A percentile compares a stretch with the other conserved stretches of the same genome.
Evolutionary conservation across 2,797 vertebrate genomes (phyloP).

Genomic region (Paguma larvata): DNA sequence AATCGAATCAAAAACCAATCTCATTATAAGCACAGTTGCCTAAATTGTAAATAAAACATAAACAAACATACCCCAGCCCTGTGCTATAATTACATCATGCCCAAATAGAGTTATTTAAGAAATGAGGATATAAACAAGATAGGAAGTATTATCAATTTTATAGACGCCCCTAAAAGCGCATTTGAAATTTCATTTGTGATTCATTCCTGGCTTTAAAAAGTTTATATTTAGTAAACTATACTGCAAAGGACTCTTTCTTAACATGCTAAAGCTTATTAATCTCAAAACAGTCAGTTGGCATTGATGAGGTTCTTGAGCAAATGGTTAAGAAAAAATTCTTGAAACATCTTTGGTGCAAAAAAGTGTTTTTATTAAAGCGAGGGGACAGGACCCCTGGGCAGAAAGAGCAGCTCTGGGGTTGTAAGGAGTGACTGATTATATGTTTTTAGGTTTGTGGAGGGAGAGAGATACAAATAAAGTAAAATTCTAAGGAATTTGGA

Average conservation of each 20-base stretch:
- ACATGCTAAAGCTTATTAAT: not conserved
- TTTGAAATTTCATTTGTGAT: not conserved
- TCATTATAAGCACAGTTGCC: not conserved
- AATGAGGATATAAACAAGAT: not conserved
- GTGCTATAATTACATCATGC: not conserved
- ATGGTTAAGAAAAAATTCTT: no score
- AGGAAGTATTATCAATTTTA: slow-evolving; percentile 19
- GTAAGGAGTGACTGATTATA: no score
- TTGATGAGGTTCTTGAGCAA: no score
- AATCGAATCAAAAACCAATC: not conserved
- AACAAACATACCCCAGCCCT: not conserved
- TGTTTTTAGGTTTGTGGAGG: no score
- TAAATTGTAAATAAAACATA: not conserved
- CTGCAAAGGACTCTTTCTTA: not conserved
- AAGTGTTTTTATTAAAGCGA: no score
- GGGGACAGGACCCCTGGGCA: no score
- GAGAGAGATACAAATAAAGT: no score
- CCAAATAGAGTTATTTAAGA: not conserved
- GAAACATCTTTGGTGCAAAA: no score
- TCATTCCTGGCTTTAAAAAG: not conserved
- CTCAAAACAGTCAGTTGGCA: slow-evolving; percentile 3
- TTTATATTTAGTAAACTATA: not conserved
- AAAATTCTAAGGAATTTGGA: no score
- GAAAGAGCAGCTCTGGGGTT: no score
- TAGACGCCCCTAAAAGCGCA: not conserved